Percentiles rank a stretch among this genome's conserved stretches.
Evolutionary conservation across 2,797 vertebrate genomes (phyloP).

Genomic region (Anomalospiza imberbis): DNA sequence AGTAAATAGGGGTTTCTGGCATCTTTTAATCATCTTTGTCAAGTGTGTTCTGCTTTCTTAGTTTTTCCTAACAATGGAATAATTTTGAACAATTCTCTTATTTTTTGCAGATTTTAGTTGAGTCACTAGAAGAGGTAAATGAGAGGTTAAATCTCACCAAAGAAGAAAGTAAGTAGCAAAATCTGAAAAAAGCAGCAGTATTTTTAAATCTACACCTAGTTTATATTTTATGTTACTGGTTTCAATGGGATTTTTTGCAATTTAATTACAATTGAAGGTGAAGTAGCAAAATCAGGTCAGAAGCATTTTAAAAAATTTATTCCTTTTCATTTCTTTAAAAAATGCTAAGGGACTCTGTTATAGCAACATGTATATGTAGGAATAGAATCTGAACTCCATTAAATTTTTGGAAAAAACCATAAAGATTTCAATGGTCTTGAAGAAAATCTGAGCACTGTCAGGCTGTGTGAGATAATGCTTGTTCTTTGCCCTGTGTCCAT

Average conservation of each 20-base stretch:
- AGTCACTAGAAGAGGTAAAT: constrained; percentile 40
- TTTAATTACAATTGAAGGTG: background rate
- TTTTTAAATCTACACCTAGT: background rate
- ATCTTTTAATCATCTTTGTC: background rate
- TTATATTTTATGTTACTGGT: background rate
- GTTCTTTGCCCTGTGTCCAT: background rate
- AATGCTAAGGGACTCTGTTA: background rate
- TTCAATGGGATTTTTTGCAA: background rate
- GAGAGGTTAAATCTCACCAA: constrained; percentile 70
- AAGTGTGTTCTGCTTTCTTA: background rate
- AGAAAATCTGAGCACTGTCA: background rate
- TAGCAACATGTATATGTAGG: background rate
- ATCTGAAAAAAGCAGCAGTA: background rate
- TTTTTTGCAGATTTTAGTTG: constrained; percentile 49
- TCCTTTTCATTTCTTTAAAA: background rate
- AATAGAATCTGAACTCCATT: background rate
- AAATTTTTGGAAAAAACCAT: background rate
- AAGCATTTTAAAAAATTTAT: background rate
- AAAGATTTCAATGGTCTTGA: background rate
- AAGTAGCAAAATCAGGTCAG: background rate
- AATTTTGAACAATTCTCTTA: background rate
- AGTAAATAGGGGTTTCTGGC: constrained; percentile 44
- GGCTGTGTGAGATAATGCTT: background rate
- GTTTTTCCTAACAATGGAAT: background rate
- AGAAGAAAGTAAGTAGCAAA: constrained; percentile 70